Conservation (phyloP, 2,888 invertebrate genomes). For the Pseudococcus longispinus region DNA sequence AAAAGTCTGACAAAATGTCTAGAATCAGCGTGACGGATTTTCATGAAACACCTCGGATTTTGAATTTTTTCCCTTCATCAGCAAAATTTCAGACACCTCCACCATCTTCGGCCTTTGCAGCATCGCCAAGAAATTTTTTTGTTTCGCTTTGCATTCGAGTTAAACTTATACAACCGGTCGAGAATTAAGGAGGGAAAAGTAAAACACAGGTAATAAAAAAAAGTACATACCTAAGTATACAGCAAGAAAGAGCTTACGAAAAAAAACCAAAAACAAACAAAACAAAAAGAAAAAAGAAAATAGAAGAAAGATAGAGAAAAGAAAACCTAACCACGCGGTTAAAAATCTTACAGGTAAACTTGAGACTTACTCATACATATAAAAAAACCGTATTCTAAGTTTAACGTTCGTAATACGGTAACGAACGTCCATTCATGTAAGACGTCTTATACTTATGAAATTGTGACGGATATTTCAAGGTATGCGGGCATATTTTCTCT, state of each 20-base stretch:
- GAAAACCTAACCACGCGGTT: conserved; percentile 5
- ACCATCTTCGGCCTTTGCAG: background rate
- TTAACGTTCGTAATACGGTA: conserved; percentile 50
- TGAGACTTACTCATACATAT: background rate
- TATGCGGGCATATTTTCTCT: conserved; percentile 40
- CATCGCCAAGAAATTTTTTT: background rate
- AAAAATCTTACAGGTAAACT: background rate
- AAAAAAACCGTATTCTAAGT: background rate
- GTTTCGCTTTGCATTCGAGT: background rate
- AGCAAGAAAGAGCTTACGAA: background rate
- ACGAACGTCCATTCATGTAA: conserved; percentile 42
- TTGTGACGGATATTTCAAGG: conserved; percentile 51
- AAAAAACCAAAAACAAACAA: too few relatives aligned
- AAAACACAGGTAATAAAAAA: background rate
- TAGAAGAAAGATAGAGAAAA: background rate
- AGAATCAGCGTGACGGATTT: too few relatives aligned
- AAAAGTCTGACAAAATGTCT: too few relatives aligned
- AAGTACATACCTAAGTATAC: background rate
- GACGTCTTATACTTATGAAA: conserved; percentile 32
- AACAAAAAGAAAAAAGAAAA: background rate
- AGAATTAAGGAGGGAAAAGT: background rate
- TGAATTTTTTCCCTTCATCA: too few relatives aligned
- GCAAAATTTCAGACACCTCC: background rate
- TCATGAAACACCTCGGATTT: too few relatives aligned
- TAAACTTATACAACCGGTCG: background rate